Evolutionary conservation across 37 sponge, comb jelly and placozoan species (phyloP), one percentile per base, ranked within the genome.

Genomic region (Agelas oroides): DNA sequence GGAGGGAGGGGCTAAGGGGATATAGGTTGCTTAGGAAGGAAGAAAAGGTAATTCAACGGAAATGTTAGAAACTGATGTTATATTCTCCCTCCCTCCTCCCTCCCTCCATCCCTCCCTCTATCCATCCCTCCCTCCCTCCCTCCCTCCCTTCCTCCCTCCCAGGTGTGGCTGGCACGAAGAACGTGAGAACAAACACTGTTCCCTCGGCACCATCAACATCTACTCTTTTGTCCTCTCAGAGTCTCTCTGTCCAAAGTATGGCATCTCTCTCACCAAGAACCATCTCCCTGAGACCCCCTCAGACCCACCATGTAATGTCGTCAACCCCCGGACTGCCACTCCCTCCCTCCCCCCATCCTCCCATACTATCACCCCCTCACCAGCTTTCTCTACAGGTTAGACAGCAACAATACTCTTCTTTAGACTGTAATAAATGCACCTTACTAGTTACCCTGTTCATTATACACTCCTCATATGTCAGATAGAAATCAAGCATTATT

Each of bases 191-290:
- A 84, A 67, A 24, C 66, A 83, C 80, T 93, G 94, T 59, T 84
- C 87, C 6, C 76, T 89, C 54, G 80, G 82, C 24, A 65, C 75
- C 6, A 71, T 72, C 79, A 86, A 87, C 38, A 83, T 39, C 15
- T 80, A 53, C 57, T 59, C 85, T 39, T 90, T 67, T 83, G 79
- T 90, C 19, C 40, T 90, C 31, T 90, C 94, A 0, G 94, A 94
- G 30, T 67, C 71, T 14, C 77, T 94, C 36, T 94, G 94, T 75
- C 85, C 88, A 5, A 79, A 80, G 62, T 94, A 85, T 59, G 21
- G 59, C 19, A 68, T 94, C 17, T 32, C 92, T 21, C 35, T 91
- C 56, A 84, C 88, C 20, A 27, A 27, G 21, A 84, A 59, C 23
- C 94, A 94, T 52, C 91, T 94, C 66, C 91, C 94, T 0, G 19